Evolutionary conservation across 2,888 invertebrate species (phyloP).

Genomic region (Trissoscelio sp.): DNA sequence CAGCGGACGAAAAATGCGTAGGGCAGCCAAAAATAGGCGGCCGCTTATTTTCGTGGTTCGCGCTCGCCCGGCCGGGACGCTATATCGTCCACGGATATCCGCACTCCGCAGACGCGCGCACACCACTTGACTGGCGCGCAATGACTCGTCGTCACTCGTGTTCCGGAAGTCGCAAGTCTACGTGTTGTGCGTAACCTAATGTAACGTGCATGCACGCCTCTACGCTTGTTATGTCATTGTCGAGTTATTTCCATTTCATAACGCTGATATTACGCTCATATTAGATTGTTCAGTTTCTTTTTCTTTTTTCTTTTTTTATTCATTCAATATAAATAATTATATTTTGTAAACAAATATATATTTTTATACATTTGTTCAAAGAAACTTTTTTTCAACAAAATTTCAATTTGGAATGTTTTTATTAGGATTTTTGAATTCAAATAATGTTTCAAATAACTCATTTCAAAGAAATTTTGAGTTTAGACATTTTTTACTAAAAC

Average conservation of each 20-base stretch:
- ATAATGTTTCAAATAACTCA: no score
- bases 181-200: constrained; percentile 62
- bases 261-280: not conserved
- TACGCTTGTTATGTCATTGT: constrained; percentile 53
- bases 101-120: constrained; percentile 63
- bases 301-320: no score
- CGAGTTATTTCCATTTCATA: constrained; percentile 49
- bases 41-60: constrained; percentile 45
- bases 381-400: no score
- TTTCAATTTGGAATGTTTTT: no score
- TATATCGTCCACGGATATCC: constrained; percentile 59
- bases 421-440: no score
- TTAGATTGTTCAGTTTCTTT: no score
- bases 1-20: constrained; percentile 37
- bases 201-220: constrained; percentile 42
- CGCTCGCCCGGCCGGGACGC: constrained; percentile 33
- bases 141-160: constrained; percentile 63
- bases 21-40: constrained; percentile 51
- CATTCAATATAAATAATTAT: no score
- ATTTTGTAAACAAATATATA: no score
- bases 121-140: constrained; percentile 57
- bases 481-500: no score
- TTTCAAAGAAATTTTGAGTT: no score
- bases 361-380: no score
- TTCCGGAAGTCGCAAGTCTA: constrained; percentile 62